Base-by-base conservation (phyloP, 2,888 invertebrate species). In the Dendrolimus houi region DNA sequence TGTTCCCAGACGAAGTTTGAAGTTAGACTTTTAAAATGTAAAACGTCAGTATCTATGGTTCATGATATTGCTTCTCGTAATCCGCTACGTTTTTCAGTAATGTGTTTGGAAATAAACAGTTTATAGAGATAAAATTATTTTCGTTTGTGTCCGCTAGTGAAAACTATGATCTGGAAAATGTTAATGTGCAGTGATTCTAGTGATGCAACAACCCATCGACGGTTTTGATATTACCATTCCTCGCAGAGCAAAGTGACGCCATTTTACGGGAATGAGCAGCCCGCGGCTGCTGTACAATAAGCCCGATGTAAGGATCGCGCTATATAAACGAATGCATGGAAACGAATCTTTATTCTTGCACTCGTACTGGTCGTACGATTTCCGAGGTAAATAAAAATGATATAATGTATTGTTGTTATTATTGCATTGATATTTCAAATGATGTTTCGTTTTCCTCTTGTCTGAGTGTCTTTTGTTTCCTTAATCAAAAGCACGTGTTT, bases 211-310 rank as follows among this genome's bases (percentile, higher is more conserved):
- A 70, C 70, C 70, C 69, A 74, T 66, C 77, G 74, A 77, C 77
- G 78, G 72, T 79, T 82, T 80, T 86, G 83, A 86, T 86, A 85
- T 79, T 78, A 83, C 83, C 79, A 83, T 85, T 87, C 83, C 82
- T 88, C 87, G 80, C 85, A 81, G 80, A 77, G 84, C 81, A 81
- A 81, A 90, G 90, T 91, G 91, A 91, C 91, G 91, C 91, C 91
- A 91, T 91, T 91, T 91, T 91, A 91, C 90, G 90, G 90, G 90
- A 89, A 90, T 91, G 91, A 90, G 83, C 90, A 89, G 91, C 87
- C 87, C 83, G 89, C 86, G 85, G 89, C 87, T 86, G 91, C 85
- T 81, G 85, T 84, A 77, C 75, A 84, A 73, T 85, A 82, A 85
- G 83, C 87, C 87, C 79, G 83, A 88, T 89, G 89, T 89, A 85